Base-by-base conservation (phyloP, 2,888 invertebrate genomes). In the Drosophila buzzatii region DNA sequence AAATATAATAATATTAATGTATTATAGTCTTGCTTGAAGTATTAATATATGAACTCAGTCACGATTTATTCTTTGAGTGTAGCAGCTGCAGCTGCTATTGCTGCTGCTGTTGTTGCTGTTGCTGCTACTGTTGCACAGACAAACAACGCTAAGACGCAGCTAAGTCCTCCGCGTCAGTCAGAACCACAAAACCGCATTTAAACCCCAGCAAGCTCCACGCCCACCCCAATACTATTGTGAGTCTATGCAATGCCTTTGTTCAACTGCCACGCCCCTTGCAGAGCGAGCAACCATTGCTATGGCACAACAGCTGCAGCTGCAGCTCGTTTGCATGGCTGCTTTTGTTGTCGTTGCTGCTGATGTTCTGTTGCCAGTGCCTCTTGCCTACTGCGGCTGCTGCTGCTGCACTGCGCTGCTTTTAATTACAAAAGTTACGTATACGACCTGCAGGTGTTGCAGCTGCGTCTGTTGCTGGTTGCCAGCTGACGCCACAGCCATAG, bases 381-480 rank as follows among this genome's bases (percentile, higher is more conserved):
- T 27, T 27, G 59, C 52, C 37, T 47, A 4, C 27, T 31, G 44
- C 14, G 49, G 53, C 37, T 27, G 65, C 9, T 63, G 67, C 51
- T 67, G 66, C 73, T 69, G 82, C 90, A 82, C 27, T 89, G 89
- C 81, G 89, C 70, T 81, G 85, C 76, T 90, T 89, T 89, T 85
- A 89, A 85, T 85, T 85, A 89, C 85, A 89, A 90, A 90, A 90
- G 85, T 88, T 85, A 85, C 85, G 85, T 85, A 81, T 85, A 87
- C 87, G 85, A 79, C 76, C 87, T 85, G 89, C 89, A 85, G 85
- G 89, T 89, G 85, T 84, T 88, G 89, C 86, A 84, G 74, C 87
- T 89, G 84, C 73, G 66, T 51, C 76, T 55, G 49, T 23, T 62
- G 27, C 39, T 55, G 57, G 62, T 56, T 82, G 76, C 72, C 76